Evolutionary conservation across 2,113 vertebrate species (phyloP).

Genomic region (Solea solea): DNA sequence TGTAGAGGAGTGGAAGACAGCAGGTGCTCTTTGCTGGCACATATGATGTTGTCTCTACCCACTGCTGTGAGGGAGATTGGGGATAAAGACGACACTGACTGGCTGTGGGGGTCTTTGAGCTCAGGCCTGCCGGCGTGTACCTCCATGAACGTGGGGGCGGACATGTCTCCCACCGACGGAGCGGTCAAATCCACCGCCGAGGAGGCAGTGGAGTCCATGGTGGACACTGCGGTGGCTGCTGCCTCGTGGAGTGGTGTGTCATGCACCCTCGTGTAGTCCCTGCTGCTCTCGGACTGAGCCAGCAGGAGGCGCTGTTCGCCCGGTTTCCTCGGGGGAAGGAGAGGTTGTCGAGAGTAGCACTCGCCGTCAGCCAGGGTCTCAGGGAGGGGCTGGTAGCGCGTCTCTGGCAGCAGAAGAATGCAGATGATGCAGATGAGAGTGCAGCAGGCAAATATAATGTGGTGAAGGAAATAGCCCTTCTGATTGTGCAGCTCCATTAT

Average conservation of each 20-base stretch:
- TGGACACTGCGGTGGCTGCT: conserved; percentile 66
- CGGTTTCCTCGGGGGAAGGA: conserved; percentile 87
- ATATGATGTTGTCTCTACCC: conserved; percentile 30
- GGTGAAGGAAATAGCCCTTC: conserved; percentile 98
- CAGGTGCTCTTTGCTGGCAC: conserved; percentile 54
- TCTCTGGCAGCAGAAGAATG: conserved; percentile 95
- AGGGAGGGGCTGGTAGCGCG: conserved; percentile 89
- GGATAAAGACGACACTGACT: conserved; percentile 36
- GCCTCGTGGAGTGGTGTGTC: conserved; percentile 80
- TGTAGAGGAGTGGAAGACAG: conserved; percentile 70
- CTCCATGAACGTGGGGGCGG: conserved; percentile 21
- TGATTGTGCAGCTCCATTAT: conserved; percentile 99
- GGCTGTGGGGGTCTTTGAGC: conserved; percentile 47
- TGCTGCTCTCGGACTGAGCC: conserved; percentile 86
- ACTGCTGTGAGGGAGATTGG: neutral
- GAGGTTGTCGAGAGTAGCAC: conserved; percentile 89
- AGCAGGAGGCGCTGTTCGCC: conserved; percentile 89
- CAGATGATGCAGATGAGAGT: conserved; percentile 99
- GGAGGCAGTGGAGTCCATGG: conserved; percentile 78
- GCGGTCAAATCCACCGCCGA: conserved; percentile 70
- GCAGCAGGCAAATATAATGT: conserved; percentile 99
- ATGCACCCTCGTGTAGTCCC: conserved; percentile 87
- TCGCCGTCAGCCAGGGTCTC: conserved; percentile 92
- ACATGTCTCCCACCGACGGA: conserved; percentile 19
- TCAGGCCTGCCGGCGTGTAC: conserved; percentile 23